phyloP scores from a whole-genome alignment of 37 sponge, comb jelly and placozoan species.

The Mnemiopsis leidyi region DNA sequence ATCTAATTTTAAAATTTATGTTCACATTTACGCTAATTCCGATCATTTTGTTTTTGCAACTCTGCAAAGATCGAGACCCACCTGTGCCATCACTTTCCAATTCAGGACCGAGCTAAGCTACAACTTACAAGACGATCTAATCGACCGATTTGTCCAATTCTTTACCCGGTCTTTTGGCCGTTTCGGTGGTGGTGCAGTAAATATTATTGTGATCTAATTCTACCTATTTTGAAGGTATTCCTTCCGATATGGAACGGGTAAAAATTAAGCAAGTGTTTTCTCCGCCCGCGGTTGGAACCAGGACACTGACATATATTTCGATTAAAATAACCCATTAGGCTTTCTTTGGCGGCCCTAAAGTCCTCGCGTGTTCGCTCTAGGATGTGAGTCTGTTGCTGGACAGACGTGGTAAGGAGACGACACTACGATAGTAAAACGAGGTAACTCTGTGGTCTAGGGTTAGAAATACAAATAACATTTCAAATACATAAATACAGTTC shows the following conservation, averaged over 20 bases:
- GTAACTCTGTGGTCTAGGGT: not conserved
- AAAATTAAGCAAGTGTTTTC: not conserved
- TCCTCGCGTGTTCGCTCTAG: not conserved
- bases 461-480: slow-evolving; percentile 64
- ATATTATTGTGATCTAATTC: not conserved
- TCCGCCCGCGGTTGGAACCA: not conserved
- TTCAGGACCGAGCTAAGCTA: too few relatives aligned
- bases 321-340: not conserved
- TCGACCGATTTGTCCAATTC: too few relatives aligned
- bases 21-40: too few relatives aligned
- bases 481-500: slow-evolving; percentile 61
- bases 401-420: not conserved
- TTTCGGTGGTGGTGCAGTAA: not conserved
- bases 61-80: too few relatives aligned
- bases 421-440: not conserved
- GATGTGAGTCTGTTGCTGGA: not conserved
- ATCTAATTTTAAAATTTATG: too few relatives aligned
- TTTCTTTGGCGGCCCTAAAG: not conserved
- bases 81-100: too few relatives aligned
- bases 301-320: not conserved
- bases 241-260: not conserved
- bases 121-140: too few relatives aligned
- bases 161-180: too few relatives aligned
- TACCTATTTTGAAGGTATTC: not conserved
- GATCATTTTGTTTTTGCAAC: too few relatives aligned